Evolutionary conservation across 1,140 invertebrate genomes (phyloP).

Genomic region (Stenopsyche tienmushanensis): DNA sequence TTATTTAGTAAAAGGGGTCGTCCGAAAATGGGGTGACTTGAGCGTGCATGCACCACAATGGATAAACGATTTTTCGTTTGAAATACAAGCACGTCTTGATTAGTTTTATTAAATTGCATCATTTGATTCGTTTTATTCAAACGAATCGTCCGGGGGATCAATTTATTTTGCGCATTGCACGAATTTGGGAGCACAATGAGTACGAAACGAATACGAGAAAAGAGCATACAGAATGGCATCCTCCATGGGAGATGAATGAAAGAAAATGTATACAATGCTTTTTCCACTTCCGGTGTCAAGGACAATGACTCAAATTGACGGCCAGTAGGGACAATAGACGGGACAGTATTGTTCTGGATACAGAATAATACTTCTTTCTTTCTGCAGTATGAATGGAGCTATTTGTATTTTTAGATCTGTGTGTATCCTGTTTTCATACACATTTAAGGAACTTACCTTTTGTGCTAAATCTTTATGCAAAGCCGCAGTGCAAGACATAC

Average conservation of each 20-base stretch:
- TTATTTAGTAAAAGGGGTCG: conserved; percentile 22
- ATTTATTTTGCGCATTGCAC: not conserved
- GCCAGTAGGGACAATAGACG: not conserved
- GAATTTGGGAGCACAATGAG: not conserved
- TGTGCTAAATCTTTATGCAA: not conserved
- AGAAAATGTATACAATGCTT: conserved; percentile 9
- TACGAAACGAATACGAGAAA: not conserved
- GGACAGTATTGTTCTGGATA: conserved; percentile 9
- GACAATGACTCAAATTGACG: conserved; percentile 14
- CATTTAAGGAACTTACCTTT: not conserved
- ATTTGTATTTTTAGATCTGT: too few species aligned
- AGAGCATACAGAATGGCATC: conserved; percentile 11
- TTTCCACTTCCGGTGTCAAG: not conserved
- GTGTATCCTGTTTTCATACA: too few species aligned
- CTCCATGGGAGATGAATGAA: conserved; percentile 13
- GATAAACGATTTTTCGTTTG: too few species aligned
- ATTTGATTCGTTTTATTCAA: not conserved
- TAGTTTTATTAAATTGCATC: too few species aligned
- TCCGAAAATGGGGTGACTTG: not conserved
- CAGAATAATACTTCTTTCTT: not conserved
- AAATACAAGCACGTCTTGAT: too few species aligned
- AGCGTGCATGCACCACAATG: conserved; percentile 4
- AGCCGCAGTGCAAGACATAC: not conserved
- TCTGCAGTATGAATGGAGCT: too few species aligned
- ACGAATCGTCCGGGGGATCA: not conserved